Evolutionary conservation across 64 coral and sea anemone genomes (phyloP), one percentile per base, ranked within the genome.

Genomic region (Pocillopora verrucosa): DNA sequence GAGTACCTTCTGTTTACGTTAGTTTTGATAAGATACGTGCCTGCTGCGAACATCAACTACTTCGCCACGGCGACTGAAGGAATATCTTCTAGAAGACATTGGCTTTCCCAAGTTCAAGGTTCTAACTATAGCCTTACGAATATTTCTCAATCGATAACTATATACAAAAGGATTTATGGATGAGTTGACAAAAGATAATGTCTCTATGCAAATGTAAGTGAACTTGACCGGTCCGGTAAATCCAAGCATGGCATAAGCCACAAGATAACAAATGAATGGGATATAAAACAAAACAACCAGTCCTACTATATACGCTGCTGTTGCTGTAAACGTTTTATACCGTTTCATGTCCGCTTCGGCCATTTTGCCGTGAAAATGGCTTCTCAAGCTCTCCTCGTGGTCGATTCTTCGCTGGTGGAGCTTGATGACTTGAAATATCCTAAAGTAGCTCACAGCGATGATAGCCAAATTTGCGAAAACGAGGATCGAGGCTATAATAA

Each of bases 161-260:
- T 86, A 86, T n/a, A 86, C 11, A 56, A 86, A 58, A 7, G 83
- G 83, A 14, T 86, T 86, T 7, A 86, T 35, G n/a, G 83, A 72
- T 13, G 83, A 86, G 37, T 86, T 86, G 9, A 73, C 37, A 67
- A 51, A n/a, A 37, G 37, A 73, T 51, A 86, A 51, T 72, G 82
- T 65, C 11, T 82, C 79, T 62, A 19, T 22, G 79, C 79, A 82
- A 82, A 59, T 34, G 13, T 82, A 62, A 34, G 26, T 11, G 11
- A 45, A 16, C 30, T 34, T n/a, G 25, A 86, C 82, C 3, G 34
- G 82, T 36, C 41, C 22, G 22, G 9, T 65, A 61, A 19, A 86
- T 57, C 65, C 56, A 12, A 51, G 36, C 1, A 51, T 58, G 12
- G 14, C 26, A 78, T 78, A 38, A 22, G 56, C 76, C 13, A 78